These are phyloP conservation scores for Drosophila pectinifera DNA, from an alignment of 1,140 invertebrate genomes.

Conservation along the genomic window DNA sequence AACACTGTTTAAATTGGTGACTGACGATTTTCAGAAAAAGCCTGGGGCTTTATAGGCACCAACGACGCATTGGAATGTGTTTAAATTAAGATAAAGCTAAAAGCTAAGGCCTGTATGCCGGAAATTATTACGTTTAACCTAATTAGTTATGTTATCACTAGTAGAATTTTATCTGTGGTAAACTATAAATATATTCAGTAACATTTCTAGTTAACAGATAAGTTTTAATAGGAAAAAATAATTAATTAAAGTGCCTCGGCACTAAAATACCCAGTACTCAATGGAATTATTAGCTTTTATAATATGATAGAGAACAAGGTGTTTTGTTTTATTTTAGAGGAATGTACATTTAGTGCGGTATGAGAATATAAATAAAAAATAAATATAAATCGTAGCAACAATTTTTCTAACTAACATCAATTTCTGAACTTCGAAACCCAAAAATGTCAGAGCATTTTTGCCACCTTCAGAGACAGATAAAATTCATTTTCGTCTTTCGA, in stretches of 20 bases:
- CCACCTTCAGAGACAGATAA: background rate
- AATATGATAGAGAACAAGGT: background rate
- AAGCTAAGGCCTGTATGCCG: constrained; percentile 2
- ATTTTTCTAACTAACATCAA: background rate
- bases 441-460: background rate
- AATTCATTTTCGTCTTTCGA: background rate
- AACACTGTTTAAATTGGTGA: background rate
- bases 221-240: background rate
- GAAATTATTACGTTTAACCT: background rate
- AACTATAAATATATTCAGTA: background rate
- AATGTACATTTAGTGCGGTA: background rate
- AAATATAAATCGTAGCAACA: background rate
- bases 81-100: constrained; percentile 7
- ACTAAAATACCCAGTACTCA: background rate
- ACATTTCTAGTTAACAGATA: constrained; percentile 1
- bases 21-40: background rate
- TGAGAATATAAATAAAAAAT: too few relatives aligned
- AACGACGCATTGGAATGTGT: background rate
- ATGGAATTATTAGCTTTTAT: background rate
- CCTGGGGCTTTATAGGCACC: background rate
- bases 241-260: background rate
- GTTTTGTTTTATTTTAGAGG: too few relatives aligned
- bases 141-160: background rate
- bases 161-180: too few relatives aligned
- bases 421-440: background rate